A percentile compares a stretch with the other conserved stretches of the same genome.
These are phyloP conservation scores for Amphimedon queenslandica DNA, from an alignment of 37 sponge, comb jelly and placozoan genomes.

Conservation along the genomic window DNA sequence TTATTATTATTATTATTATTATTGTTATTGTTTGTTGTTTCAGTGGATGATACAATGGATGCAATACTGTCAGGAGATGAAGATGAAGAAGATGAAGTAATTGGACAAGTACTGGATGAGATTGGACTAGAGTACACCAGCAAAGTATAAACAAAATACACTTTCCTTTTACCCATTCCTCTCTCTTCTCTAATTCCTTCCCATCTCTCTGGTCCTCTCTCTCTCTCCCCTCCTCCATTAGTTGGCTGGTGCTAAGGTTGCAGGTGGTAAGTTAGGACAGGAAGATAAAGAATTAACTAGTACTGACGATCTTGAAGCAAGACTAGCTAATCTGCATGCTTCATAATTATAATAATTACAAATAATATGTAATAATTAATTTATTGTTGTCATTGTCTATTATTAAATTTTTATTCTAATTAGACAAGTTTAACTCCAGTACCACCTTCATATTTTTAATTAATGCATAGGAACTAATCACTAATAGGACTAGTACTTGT, in stretches of 20 bases:
- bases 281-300: neutral
- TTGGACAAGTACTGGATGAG: slow-evolving; percentile 94
- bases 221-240: neutral
- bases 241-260: slow-evolving; percentile 61
- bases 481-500: too few species aligned
- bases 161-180: too few species aligned
- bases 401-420: neutral
- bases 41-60: slow-evolving; percentile 97
- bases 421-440: too few species aligned
- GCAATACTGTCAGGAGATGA: slow-evolving; percentile 89
- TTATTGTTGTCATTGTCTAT: neutral
- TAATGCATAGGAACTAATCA: too few species aligned
- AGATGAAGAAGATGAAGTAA: slow-evolving; percentile 86
- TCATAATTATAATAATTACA: neutral
- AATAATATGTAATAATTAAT: neutral
- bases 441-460: too few species aligned
- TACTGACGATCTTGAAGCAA: slow-evolving; percentile 39
- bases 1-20: too few species aligned
- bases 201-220: too few species aligned
- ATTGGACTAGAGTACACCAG: slow-evolving; percentile 93
- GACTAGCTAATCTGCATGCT: slow-evolving; percentile 52
- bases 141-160: slow-evolving; percentile 47
- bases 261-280: slow-evolving; percentile 3
- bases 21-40: too few species aligned
- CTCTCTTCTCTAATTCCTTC: too few species aligned